A percentile compares a stretch with the other conserved stretches of the same genome.
These are phyloP conservation scores for Eupelmus urozonus DNA, from an alignment of 2,888 invertebrate genomes.

Conservation along the genomic window DNA sequence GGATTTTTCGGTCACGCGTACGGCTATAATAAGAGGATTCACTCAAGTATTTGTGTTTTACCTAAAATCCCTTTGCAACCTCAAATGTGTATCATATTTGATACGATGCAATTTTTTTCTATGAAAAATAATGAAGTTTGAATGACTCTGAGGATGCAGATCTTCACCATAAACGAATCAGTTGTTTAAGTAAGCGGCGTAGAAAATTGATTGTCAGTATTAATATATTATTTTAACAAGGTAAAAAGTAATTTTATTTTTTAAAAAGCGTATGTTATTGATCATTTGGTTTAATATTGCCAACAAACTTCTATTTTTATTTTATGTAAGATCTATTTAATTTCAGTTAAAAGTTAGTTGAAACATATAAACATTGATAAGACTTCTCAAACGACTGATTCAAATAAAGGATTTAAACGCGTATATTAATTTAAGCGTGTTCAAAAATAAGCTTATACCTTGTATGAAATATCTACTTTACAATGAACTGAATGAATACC, in stretches of 20 bases:
- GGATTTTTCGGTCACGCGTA: not conserved
- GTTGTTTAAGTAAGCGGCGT: not conserved
- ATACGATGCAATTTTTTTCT: constrained; percentile 42
- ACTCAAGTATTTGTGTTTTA: constrained; percentile 28
- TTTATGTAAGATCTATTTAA: too few species aligned
- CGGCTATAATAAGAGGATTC: constrained; percentile 24
- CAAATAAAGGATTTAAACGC: not conserved
- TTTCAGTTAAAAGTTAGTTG: not conserved
- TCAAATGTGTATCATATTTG: constrained; percentile 33
- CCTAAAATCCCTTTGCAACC: not conserved
- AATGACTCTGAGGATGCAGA: not conserved
- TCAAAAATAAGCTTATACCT: not conserved
- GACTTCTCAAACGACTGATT: not conserved
- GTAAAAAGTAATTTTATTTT: not conserved
- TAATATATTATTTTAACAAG: not conserved
- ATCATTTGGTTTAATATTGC: too few species aligned
- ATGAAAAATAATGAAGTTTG: constrained; percentile 25
- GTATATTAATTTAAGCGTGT: not conserved
- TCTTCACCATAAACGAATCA: constrained; percentile 13
- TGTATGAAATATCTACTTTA: not conserved
- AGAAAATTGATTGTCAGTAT: not conserved
- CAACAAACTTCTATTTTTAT: too few species aligned
- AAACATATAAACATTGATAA: too few species aligned
- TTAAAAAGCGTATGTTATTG: too few species aligned
- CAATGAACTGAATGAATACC: not conserved